Conservation (phyloP, 2,113 vertebrate genomes). For the Melierax canorus region DNA sequence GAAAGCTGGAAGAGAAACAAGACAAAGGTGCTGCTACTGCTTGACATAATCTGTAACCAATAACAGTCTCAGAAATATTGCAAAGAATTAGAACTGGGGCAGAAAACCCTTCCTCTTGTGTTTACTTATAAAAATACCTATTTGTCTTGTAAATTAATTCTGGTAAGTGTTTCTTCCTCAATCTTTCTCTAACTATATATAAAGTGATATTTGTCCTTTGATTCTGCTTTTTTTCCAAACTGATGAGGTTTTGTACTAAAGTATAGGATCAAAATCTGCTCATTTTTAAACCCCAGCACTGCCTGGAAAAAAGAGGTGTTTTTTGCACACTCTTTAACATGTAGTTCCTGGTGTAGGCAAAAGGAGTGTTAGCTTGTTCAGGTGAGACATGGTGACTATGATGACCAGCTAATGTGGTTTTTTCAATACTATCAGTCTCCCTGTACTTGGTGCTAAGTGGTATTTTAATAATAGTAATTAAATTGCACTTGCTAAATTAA, state of each 20-base stretch:
- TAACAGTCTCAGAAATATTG: background rate
- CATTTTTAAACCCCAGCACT: background rate
- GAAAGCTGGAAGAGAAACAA: background rate
- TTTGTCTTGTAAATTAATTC: background rate
- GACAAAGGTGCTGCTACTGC: background rate
- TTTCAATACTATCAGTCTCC: background rate
- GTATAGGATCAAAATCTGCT: background rate
- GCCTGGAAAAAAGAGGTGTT: background rate
- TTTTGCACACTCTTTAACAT: background rate
- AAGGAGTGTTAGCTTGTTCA: background rate
- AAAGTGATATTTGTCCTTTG: background rate
- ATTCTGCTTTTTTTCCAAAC: background rate
- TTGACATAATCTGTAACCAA: background rate
- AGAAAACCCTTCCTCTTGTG: background rate
- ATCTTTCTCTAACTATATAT: background rate
- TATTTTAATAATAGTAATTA: slow-evolving; percentile 35
- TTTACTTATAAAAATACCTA: background rate
- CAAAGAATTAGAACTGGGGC: background rate
- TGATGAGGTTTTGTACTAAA: background rate
- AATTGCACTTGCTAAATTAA: slow-evolving; percentile 9
- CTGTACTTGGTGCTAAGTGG: slow-evolving; percentile 15
- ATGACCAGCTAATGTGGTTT: background rate
- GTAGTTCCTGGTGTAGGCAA: background rate
- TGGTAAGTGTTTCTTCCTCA: background rate
- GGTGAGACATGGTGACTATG: background rate